phyloP scores from a whole-genome alignment of 64 coral and sea anemone species.

The Anthopleura sola region DNA sequence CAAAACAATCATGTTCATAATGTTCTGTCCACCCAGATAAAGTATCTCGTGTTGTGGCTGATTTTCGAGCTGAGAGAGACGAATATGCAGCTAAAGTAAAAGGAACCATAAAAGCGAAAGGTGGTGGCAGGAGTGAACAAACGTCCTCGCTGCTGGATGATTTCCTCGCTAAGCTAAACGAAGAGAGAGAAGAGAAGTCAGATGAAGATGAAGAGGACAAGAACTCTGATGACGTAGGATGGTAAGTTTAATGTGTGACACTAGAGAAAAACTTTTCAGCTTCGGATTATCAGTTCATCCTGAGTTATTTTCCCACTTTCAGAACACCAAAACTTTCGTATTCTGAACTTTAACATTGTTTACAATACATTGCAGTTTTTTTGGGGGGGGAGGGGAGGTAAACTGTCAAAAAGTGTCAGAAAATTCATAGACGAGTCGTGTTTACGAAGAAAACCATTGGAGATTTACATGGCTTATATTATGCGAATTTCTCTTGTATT shows the following conservation, averaged over 20 bases:
- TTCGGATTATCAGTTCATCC: no score
- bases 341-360: no score
- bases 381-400: no score
- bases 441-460: no score
- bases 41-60: conserved; percentile 71
- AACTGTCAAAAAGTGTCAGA: no score
- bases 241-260: conserved; percentile 35
- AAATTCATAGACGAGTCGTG: no score
- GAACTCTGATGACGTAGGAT: conserved; percentile 62
- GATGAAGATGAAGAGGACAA: conserved; percentile 7
- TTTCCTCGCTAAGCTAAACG: conserved; percentile 71
- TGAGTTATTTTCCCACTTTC: no score
- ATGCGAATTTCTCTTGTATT: no score
- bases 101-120: conserved; percentile 59
- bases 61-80: conserved; percentile 76
- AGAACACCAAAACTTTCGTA: no score
- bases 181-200: conserved; percentile 26
- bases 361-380: background rate
- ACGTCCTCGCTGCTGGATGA: conserved; percentile 3
- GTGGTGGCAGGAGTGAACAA: conserved; percentile 70
- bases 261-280: no score
- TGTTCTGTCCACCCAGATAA: background rate
- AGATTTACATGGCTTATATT: no score
- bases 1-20: background rate
- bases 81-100: conserved; percentile 68